phyloP scores from a whole-genome alignment of 2,113 vertebrate genomes.

The Irena cyanogastra region DNA sequence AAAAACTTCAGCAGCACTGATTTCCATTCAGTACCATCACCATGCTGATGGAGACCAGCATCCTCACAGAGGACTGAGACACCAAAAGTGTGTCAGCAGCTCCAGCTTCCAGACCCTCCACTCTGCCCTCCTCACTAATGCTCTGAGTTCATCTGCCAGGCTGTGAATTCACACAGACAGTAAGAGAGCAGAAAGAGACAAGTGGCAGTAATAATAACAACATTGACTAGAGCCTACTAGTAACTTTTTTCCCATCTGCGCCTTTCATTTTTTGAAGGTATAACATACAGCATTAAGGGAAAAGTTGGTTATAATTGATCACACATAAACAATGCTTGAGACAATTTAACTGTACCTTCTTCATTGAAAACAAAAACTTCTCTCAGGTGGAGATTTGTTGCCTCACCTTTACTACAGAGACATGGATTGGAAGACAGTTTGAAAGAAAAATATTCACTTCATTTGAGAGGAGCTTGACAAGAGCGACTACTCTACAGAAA shows the following conservation, averaged over 20 bases:
- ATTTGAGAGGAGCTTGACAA: not conserved
- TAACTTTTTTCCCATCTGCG: not conserved
- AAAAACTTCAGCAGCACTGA: not conserved
- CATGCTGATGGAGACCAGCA: not conserved
- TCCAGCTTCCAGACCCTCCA: not conserved
- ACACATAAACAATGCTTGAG: not conserved
- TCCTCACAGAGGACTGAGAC: not conserved
- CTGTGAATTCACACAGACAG: not conserved
- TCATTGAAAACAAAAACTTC: not conserved
- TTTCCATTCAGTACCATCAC: not conserved
- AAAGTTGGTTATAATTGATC: not conserved
- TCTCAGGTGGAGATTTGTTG: not conserved
- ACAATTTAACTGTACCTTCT: not conserved
- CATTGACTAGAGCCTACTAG: not conserved
- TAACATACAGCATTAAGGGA: not conserved
- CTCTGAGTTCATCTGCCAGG: not conserved
- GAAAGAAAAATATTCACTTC: not conserved
- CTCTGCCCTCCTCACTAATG: not conserved
- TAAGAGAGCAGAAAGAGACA: not conserved
- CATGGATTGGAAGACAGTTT: not conserved
- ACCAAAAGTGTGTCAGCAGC: rapidly evolving
- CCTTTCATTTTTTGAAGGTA: not conserved
- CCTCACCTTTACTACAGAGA: not conserved
- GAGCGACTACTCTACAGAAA: not conserved
- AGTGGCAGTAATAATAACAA: not conserved